phyloP scores from a whole-genome alignment of 2,113 vertebrate genomes.

The Mesembrinibis cayennensis region DNA sequence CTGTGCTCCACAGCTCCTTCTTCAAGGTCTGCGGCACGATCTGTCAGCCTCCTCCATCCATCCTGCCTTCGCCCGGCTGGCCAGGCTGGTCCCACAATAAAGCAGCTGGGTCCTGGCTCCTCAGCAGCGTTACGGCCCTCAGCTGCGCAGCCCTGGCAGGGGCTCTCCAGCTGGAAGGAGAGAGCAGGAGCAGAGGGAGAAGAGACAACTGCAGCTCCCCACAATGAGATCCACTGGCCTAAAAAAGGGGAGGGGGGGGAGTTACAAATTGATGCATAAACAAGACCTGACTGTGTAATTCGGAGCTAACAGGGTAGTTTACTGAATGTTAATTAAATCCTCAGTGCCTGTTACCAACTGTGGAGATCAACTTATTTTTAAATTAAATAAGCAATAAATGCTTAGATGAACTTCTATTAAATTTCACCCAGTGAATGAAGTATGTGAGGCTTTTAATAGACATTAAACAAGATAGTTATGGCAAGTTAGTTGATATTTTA shows the following conservation, averaged over 20 bases:
- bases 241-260: background rate
- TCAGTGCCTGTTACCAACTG: conserved; percentile 73
- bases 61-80: background rate
- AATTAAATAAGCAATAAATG: conserved; percentile 81
- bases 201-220: background rate
- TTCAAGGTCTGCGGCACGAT: background rate
- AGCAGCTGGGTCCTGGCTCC: background rate
- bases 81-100: background rate
- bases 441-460: conserved; percentile 72
- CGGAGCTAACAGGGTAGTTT: conserved; percentile 71
- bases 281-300: conserved; percentile 63
- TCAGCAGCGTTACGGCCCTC: background rate
- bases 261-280: conserved; percentile 53
- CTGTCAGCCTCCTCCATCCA: background rate
- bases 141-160: background rate
- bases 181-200: background rate
- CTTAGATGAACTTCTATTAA: conserved; percentile 77
- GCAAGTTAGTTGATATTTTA: conserved; percentile 74
- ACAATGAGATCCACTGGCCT: background rate
- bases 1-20: background rate
- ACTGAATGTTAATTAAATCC: conserved; percentile 78
- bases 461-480: conserved; percentile 72
- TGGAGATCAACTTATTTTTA: conserved; percentile 77
- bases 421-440: conserved; percentile 72
- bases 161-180: background rate